Base-by-base conservation (phyloP, 37 sponge, comb jelly and placozoan species). In the Corticium candelabrum region DNA sequence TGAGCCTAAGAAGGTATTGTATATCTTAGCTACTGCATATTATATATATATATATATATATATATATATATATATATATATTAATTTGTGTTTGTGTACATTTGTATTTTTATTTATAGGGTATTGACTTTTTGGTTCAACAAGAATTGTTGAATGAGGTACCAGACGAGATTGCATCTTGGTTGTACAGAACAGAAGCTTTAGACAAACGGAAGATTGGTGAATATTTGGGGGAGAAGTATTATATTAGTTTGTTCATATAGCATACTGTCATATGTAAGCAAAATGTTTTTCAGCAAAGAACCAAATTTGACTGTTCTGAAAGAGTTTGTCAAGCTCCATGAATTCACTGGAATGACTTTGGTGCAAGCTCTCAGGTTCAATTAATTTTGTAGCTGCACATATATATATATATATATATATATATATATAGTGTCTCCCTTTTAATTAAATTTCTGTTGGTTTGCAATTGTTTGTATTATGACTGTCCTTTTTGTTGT, bases 161-260 rank as follows among this genome's bases (percentile, higher is more conserved):
- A 30, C 79, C 89, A 30, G 87, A 87, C 2, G 95, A 89, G 3
- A 80, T 98, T 0, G 99, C 99, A 7, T 76, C 67, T 38, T 98
- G 79, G 68, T 84, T 98, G 39, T 80, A 85, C 69, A 87, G 84
- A 77, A 87, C 81, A 7, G 90, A 94, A 71, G 87, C 88, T 4
- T 83, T 91, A 1, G 80, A 84, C 83, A 98, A 98, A 68, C 75
- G 82, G 69, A 74, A 84, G 35, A 99, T 99, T 73, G 99, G 99
- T 38, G 96, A 99, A 31, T 99, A 99, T 81, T 78, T 99, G 0
- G 99, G 99, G 74, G 93, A 95, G 71, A 82, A 78, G 91, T 96
- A 67, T 85, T 84, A 11, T 32, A 21, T 21, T 11, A 11, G 62
- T 21, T 11, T 21, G 11, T 21, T 11, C 62, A n/a, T n/a, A n/a